Evolutionary conservation across 2,797 vertebrate species (phyloP), one percentile per base, ranked within the genome.

Genomic region (Alauda arvensis): DNA sequence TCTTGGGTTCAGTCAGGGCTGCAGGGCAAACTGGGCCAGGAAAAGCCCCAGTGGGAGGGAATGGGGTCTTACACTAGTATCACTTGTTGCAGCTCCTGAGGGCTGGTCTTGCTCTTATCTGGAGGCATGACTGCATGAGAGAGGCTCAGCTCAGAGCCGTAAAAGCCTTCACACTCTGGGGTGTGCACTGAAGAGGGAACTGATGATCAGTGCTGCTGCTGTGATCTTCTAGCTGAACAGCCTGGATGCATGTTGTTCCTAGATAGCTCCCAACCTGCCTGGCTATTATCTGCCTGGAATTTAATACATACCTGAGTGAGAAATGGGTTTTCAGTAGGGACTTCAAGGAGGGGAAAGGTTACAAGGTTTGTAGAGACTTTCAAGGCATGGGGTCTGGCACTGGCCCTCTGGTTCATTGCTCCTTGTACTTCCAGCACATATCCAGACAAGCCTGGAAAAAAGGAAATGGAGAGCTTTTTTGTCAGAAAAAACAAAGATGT

Each of bases 171-270:
- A 20, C 24, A 37, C 0, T 70, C 57, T 33, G 8, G 39, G 34
- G 26, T 11, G 6, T 9, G 4, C 1, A 1, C 2, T 56, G 66
- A 77, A 67, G 53, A 68, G 48, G 46, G 34, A 62, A 49, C 14
- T 10, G 24, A 21, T 13, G n/a, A 25, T 18, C 5, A 10, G 63
- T 13, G 7, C 46, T 65, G 60, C 23, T 12, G 10, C 69, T 80
- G 45, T 52, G 55, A 39, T 12, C 43, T 29, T 33, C 48, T 42
- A 61, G 33, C 63, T 59, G 80, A 83, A 28, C 62, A 62, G 51
- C 48, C 37, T 34, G 0, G 3, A 12, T 43, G 31, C 33, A 39
- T 0, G 0, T 29, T 0, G 0, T 78, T 93, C 70, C 60, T 75
- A 57, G 85, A 57, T 17, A 75, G 59, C 48, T 80, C 61, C 52